Conservation (phyloP, 2,113 vertebrate genomes). For the Nothocercus julius region DNA sequence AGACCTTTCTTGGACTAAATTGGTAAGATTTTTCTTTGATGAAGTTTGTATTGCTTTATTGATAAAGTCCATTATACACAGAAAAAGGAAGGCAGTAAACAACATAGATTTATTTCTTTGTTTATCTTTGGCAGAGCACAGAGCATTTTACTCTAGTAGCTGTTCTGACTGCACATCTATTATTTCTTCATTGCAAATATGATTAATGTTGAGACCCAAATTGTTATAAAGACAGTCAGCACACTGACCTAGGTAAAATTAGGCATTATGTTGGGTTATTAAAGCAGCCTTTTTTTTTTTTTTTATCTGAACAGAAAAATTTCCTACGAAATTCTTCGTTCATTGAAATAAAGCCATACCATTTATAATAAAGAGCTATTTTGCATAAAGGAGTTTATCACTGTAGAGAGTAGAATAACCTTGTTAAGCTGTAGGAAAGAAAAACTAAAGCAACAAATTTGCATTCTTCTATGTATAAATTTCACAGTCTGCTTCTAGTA, state of each 20-base stretch:
- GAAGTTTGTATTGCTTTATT: conserved; percentile 72
- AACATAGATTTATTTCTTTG: conserved; percentile 64
- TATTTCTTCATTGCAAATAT: conserved; percentile 52
- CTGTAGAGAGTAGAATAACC: neutral
- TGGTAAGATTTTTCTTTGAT: conserved; percentile 57
- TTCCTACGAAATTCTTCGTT: neutral
- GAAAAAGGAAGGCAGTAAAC: conserved; percentile 39
- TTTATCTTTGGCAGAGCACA: conserved; percentile 54
- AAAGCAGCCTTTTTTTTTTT: conserved; percentile 7
- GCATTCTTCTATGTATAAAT: neutral
- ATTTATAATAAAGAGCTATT: conserved; percentile 34
- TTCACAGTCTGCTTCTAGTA: neutral
- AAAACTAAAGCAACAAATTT: neutral
- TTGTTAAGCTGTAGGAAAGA: neutral
- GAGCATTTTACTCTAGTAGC: conserved; percentile 54
- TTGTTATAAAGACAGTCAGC: neutral
- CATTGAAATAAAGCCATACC: neutral
- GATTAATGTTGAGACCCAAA: neutral
- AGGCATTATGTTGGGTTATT: neutral
- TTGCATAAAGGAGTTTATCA: conserved; percentile 37
- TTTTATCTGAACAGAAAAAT: neutral
- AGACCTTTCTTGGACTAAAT: conserved; percentile 56
- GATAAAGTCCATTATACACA: conserved; percentile 59
- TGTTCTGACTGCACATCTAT: conserved; percentile 39
- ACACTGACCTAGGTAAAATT: neutral